phyloP scores from a whole-genome alignment of 1,140 invertebrate species.

The Sinella curviseta region DNA sequence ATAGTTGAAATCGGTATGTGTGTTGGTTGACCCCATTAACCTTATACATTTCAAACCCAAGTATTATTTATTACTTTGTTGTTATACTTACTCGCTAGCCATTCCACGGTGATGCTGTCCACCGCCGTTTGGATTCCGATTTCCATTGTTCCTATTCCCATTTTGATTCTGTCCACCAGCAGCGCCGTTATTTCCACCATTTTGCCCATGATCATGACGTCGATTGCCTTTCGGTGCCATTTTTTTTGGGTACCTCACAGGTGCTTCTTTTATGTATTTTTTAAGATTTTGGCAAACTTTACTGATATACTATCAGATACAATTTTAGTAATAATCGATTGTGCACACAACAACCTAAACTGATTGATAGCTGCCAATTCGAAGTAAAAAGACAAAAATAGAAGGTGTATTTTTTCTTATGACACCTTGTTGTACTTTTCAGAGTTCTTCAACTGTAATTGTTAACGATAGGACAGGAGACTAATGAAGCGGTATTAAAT shows the following conservation, averaged over 20 bases:
- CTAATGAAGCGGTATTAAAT: background rate
- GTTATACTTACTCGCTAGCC: slow-evolving; percentile 4
- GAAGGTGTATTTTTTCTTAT: background rate
- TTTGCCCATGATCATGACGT: slow-evolving; percentile 31
- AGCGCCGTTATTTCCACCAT: slow-evolving; percentile 23
- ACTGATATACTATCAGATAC: background rate
- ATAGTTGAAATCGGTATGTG: too few relatives aligned
- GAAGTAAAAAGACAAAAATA: too few relatives aligned
- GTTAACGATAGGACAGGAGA: too few relatives aligned
- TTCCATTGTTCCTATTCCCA: slow-evolving; percentile 13
- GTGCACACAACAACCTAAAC: background rate
- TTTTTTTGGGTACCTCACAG: background rate
- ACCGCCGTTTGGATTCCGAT: slow-evolving; percentile 1
- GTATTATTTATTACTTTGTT: too few relatives aligned
- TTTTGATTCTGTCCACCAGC: slow-evolving; percentile 17
- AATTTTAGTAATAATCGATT: too few relatives aligned
- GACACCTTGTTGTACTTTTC: too few relatives aligned
- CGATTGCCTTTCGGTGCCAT: slow-evolving; percentile 45
- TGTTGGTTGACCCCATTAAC: background rate
- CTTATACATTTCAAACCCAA: too few relatives aligned
- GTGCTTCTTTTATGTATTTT: background rate
- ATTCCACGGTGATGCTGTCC: slow-evolving; percentile 5
- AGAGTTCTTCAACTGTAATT: too few relatives aligned
- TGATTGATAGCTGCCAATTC: too few relatives aligned
- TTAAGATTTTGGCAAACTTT: background rate